Evolutionary conservation across 2,797 vertebrate genomes (phyloP).

Genomic region (Periophthalmus magnuspinnatus): DNA sequence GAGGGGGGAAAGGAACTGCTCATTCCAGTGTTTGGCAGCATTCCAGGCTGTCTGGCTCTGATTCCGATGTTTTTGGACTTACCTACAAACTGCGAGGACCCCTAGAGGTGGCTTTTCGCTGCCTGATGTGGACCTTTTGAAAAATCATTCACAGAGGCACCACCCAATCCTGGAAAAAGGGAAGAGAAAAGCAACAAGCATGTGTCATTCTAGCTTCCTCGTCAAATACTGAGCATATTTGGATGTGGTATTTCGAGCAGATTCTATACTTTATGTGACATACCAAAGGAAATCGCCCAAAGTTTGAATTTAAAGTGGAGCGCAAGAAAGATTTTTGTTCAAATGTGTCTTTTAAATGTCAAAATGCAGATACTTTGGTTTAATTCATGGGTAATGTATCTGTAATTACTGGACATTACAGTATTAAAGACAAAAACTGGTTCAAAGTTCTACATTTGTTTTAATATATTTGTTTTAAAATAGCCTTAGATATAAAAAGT

Average conservation of each 20-base stretch:
- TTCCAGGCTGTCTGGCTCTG: slow-evolving; percentile 76
- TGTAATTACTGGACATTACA: no score
- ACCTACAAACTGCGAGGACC: slow-evolving; percentile 61
- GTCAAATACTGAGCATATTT: slow-evolving; percentile 24
- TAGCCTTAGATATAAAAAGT: no score
- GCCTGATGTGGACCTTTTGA: slow-evolving; percentile 44
- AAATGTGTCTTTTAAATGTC: not conserved
- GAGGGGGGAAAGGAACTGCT: slow-evolving; percentile 38
- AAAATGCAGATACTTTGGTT: not conserved
- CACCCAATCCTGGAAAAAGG: slow-evolving; percentile 19
- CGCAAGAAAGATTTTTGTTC: no score
- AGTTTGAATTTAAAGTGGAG: not conserved
- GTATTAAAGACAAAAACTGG: no score
- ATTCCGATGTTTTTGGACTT: slow-evolving; percentile 61
- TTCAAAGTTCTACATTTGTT: no score
- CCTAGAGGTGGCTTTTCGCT: slow-evolving; percentile 39
- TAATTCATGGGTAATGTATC: no score
- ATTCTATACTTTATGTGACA: not conserved
- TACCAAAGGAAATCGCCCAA: not conserved
- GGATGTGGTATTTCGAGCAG: slow-evolving; percentile 9
- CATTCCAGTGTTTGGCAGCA: slow-evolving; percentile 71
- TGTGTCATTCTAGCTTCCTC: slow-evolving; percentile 18
- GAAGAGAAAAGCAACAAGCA: slow-evolving; percentile 7
- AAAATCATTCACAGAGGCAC: slow-evolving; percentile 26
- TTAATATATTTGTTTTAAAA: no score